Evolutionary conservation across 2,113 vertebrate species (phyloP), one percentile per base, ranked within the genome.

Genomic region (Corythornis madagascariensis): DNA sequence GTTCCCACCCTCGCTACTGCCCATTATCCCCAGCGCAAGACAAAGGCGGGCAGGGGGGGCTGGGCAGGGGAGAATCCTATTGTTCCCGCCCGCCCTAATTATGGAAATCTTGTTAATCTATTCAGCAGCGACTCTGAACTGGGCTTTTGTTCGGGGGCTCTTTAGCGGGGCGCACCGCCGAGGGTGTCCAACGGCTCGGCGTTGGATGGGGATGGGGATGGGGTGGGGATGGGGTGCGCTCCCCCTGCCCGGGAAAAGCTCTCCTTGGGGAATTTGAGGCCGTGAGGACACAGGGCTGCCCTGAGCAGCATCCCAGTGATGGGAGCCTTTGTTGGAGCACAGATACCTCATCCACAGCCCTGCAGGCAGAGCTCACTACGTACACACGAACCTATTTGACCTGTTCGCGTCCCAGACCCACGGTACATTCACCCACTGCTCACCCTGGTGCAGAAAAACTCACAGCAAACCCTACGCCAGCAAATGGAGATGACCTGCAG

Each of bases 81-180:
- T 99, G 99, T 99, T 95, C 97, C 96, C 94, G 76, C 91, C 93
- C 97, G 98, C 97, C 97, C 98, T 98, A 97, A 99, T 99, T 98
- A 98, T 99, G 98, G 99, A 99, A 99, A 99, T 99, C 98, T 98
- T 98, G 98, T 99, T 99, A 99, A 99, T 99, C 99, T 99, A 99
- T 99, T 99, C 97, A 97, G 96, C 86, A 71, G 96, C 78, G 61
- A 88, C 96, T 94, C 97, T 97, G 96, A 96, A 97, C 96, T 93
- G 97, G 79, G 96, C 97, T 96, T 98, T 97, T 98, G 97, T 98
- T 92, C 40, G 29, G 26, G 40, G 84, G 83, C 83, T 96, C 93
- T 96, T 91, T 90, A 90, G 64, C 80, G 64, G 94, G 93, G 83
- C 76, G 83, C 93, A 4, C 73, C 81, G 61, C 85, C 26, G 92